Conservation (phyloP, 2,888 invertebrate genomes). For the Drosophila antonietae region DNA sequence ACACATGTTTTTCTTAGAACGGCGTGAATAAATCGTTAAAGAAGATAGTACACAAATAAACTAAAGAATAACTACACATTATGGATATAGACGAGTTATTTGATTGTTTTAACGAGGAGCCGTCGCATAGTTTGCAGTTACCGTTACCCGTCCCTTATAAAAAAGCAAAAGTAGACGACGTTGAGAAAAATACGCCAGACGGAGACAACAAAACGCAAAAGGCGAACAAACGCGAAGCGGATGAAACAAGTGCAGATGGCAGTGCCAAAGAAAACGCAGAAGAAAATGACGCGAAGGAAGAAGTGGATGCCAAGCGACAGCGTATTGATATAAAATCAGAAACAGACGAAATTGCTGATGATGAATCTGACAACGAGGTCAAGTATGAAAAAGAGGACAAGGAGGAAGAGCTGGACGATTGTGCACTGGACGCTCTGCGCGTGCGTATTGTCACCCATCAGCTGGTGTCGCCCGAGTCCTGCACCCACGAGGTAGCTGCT, state of each 20-base stretch:
- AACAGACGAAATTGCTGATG: background rate
- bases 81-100: slow-evolving; percentile 84
- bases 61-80: slow-evolving; percentile 36
- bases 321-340: slow-evolving; percentile 10
- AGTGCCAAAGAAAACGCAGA: background rate
- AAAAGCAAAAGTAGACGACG: slow-evolving; percentile 3
- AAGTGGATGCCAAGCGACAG: slow-evolving; percentile 33
- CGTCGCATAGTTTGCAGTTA: slow-evolving; percentile 34
- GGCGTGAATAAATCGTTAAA: background rate
- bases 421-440: slow-evolving; percentile 90
- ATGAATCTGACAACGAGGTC: slow-evolving; percentile 18
- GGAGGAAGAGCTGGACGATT: slow-evolving; percentile 72
- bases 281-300: background rate
- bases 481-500: slow-evolving; percentile 97
- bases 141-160: slow-evolving; percentile 15
- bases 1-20: slow-evolving; percentile 28
- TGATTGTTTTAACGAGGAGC: slow-evolving; percentile 82
- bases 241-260: background rate
- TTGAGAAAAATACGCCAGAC: slow-evolving; percentile 4
- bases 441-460: slow-evolving; percentile 94
- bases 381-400: slow-evolving; percentile 20
- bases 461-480: slow-evolving; percentile 95
- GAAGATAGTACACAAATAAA: background rate
- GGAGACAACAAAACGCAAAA: slow-evolving; percentile 27
- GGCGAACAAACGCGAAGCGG: slow-evolving; percentile 20